Conservation (phyloP, 2,797 vertebrate species). For the Mormyrus hasselquistii region DNA sequence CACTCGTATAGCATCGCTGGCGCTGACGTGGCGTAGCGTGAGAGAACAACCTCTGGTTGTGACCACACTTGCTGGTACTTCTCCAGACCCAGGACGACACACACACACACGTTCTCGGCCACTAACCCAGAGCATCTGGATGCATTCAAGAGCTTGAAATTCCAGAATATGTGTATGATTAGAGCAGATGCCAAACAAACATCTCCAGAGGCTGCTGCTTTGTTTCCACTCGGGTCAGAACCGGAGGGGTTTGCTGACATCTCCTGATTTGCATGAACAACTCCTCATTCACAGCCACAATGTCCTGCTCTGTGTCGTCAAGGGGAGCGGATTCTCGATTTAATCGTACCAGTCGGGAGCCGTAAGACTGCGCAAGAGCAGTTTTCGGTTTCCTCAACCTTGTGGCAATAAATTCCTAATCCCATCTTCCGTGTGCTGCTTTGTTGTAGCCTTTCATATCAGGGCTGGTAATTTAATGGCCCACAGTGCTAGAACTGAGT, state of each 20-base stretch:
- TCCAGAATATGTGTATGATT: background rate
- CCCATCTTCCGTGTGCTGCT: background rate
- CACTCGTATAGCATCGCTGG: background rate
- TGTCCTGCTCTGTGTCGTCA: background rate
- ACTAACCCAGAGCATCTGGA: conserved; percentile 11
- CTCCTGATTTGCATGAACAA: background rate
- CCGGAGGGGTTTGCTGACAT: background rate
- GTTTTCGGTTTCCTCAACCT: background rate
- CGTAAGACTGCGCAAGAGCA: background rate
- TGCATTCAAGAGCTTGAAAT: background rate
- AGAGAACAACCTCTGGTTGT: conserved; percentile 19
- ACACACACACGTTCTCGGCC: background rate
- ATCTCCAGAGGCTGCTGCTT: background rate
- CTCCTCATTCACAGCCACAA: background rate
- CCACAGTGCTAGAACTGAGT: background rate
- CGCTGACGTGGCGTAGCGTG: conserved; percentile 25
- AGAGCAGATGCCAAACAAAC: background rate
- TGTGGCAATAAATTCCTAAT: background rate
- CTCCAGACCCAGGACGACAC: conserved; percentile 13
- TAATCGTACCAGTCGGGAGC: background rate
- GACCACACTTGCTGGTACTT: conserved; percentile 24
- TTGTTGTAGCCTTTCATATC: background rate
- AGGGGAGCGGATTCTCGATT: background rate
- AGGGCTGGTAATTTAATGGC: background rate
- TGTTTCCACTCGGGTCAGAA: background rate